phyloP scores from a whole-genome alignment of 2,797 vertebrate species.

The Ctenosaura bakeri region DNA sequence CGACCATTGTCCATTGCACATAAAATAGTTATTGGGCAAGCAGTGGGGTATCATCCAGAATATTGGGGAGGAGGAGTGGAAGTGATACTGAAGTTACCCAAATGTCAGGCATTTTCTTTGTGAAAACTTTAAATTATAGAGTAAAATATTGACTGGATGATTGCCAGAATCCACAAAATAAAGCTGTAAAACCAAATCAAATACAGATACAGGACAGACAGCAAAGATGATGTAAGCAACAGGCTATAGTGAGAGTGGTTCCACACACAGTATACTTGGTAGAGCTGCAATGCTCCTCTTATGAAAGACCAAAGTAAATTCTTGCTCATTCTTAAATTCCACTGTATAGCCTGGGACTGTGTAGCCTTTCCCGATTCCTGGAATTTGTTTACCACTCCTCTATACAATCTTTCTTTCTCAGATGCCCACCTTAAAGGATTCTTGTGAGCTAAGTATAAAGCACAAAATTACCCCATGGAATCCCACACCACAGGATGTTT shows the following conservation, averaged over 20 bases:
- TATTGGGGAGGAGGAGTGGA: not conserved
- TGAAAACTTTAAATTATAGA: not conserved
- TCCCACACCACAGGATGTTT: not conserved
- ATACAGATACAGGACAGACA: not conserved
- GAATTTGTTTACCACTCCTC: not conserved
- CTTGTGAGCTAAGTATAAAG: not conserved
- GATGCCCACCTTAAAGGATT: not conserved
- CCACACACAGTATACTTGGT: not conserved
- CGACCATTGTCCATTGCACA: not conserved
- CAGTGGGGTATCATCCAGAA: slow-evolving; percentile 45
- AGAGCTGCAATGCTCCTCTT: not conserved
- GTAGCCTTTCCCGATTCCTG: too few relatives aligned
- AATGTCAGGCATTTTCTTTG: not conserved
- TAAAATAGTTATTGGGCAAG: slow-evolving; percentile 20
- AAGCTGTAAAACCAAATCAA: not conserved
- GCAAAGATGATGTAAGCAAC: not conserved
- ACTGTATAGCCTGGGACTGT: too few relatives aligned
- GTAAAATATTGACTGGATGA: slow-evolving; percentile 23
- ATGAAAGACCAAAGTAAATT: too few relatives aligned
- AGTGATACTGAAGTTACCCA: slow-evolving; percentile 60
- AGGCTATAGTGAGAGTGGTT: too few relatives aligned
- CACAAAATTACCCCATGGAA: not conserved
- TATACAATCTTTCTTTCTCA: not conserved
- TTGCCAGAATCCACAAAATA: not conserved
- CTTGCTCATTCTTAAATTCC: not conserved